These are phyloP conservation scores for Albula glossodonta DNA, from an alignment of 2,113 vertebrate genomes.

Conservation along the genomic window DNA sequence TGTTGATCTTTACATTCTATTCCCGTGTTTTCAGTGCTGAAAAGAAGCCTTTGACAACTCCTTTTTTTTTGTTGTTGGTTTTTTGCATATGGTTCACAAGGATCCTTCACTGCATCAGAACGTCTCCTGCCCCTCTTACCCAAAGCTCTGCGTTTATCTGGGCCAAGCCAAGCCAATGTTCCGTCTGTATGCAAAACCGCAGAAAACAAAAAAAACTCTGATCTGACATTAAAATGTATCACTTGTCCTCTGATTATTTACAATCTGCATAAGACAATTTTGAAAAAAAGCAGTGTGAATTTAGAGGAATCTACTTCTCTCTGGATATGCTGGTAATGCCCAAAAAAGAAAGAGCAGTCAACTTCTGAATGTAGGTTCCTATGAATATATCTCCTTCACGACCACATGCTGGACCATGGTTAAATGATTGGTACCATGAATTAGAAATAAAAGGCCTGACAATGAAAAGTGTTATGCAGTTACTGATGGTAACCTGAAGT, in stretches of 20 bases:
- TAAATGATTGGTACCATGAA: neutral
- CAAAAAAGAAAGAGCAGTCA: neutral
- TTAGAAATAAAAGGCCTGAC: neutral
- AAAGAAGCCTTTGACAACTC: neutral
- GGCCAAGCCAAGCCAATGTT: neutral
- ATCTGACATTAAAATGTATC: neutral
- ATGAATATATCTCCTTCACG: neutral
- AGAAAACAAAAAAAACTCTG: neutral
- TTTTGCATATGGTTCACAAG: neutral
- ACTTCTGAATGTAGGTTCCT: neutral
- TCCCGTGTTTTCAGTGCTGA: neutral
- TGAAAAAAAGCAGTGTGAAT: neutral
- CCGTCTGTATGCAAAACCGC: neutral
- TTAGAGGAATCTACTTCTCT: neutral
- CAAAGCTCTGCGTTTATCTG: neutral
- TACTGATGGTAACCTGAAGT: neutral
- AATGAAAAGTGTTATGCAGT: neutral
- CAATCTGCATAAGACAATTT: neutral
- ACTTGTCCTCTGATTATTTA: neutral
- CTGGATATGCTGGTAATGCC: neutral
- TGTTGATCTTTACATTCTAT: neutral
- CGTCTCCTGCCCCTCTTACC: neutral
- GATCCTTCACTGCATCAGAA: neutral
- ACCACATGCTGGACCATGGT: neutral
- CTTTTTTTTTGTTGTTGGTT: neutral